Evolutionary conservation across 2,113 vertebrate genomes (phyloP).

Genomic region (Riparia riparia): DNA sequence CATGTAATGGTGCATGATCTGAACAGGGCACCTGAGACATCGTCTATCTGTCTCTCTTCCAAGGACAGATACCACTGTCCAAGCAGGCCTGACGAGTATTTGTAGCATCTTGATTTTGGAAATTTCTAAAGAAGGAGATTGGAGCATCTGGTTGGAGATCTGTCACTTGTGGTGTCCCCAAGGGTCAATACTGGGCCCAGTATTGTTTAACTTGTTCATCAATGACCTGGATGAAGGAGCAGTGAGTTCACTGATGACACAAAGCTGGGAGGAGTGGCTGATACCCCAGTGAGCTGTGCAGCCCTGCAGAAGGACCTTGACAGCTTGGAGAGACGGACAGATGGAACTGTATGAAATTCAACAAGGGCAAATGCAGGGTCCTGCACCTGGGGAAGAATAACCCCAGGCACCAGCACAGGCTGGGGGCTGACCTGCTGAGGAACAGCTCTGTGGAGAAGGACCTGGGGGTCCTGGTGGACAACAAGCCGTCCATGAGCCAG

Average conservation of each 20-base stretch:
- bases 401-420: neutral
- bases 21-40: neutral
- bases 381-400: neutral
- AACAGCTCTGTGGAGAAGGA: neutral
- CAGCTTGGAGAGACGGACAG: neutral
- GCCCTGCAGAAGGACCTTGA: fast-evolving
- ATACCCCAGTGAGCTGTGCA: neutral
- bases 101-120: neutral
- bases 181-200: neutral
- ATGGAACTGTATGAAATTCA: neutral
- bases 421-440: neutral
- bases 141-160: neutral
- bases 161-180: neutral
- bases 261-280: fast-evolving
- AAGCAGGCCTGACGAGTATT: neutral
- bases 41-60: neutral
- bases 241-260: neutral
- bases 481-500: neutral
- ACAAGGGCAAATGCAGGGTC: neutral
- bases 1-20: neutral
- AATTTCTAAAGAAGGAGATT: neutral
- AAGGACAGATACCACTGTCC: neutral
- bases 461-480: neutral
- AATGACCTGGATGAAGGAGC: neutral
- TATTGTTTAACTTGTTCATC: neutral